Percentiles rank a stretch among this genome's conserved stretches.
Conservation (phyloP, 2,797 vertebrate species). For the Kryptolebias ocellatus region DNA sequence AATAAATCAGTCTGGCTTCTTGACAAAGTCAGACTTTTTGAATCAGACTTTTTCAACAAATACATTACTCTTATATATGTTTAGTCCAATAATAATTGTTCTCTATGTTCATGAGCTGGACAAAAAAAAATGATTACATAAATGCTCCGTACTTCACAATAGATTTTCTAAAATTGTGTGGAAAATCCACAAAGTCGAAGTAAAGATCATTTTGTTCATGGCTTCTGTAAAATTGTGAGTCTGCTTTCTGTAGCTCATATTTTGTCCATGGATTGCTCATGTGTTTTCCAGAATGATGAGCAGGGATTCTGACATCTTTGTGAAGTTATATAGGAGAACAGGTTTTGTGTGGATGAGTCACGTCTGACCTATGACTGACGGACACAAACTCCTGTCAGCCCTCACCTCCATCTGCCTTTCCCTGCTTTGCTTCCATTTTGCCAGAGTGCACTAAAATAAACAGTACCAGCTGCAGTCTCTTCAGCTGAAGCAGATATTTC, state of each 20-base stretch:
- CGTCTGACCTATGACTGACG: constrained; percentile 48
- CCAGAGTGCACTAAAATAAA: constrained; percentile 29
- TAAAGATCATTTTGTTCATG: not conserved
- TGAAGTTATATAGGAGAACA: constrained; percentile 22
- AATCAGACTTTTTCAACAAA: not conserved
- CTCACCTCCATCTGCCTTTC: constrained; percentile 35
- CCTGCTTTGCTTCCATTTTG: constrained; percentile 29
- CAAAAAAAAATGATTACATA: not conserved
- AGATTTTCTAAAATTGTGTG: not conserved
- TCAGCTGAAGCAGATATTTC: constrained; percentile 24
- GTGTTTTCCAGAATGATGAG: constrained; percentile 24
- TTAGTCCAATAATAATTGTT: not conserved
- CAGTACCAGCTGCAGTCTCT: constrained; percentile 21
- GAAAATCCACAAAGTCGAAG: not conserved
- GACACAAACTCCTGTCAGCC: constrained; percentile 40
- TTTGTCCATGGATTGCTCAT: constrained; percentile 14
- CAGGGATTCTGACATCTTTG: constrained; percentile 32
- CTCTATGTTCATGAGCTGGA: not conserved
- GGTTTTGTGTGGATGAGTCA: constrained; percentile 48
- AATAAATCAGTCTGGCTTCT: not conserved
- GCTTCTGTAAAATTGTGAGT: not conserved
- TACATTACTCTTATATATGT: not conserved
- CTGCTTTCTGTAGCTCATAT: not conserved
- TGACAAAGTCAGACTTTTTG: not conserved
- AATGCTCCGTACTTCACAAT: not conserved